Percentiles rank a stretch among this genome's conserved stretches.
phyloP scores from a whole-genome alignment of 37 sponge, comb jelly and placozoan genomes.

The Halichondria panicea region DNA sequence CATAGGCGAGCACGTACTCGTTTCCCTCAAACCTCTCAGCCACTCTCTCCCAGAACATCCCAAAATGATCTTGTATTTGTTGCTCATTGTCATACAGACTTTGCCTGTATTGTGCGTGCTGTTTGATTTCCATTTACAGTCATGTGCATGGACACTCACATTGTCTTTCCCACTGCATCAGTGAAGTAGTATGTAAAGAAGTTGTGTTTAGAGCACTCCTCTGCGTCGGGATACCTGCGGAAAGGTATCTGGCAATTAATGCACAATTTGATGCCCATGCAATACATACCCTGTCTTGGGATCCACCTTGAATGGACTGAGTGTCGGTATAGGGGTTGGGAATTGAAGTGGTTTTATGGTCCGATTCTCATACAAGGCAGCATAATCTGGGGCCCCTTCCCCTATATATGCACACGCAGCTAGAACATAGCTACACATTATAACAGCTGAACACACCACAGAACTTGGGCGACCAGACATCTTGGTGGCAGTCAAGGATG shows the following conservation, averaged over 20 bases:
- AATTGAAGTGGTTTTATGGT: slow-evolving; percentile 56
- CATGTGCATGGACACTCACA: slow-evolving; percentile 7
- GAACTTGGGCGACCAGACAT: slow-evolving; percentile 72
- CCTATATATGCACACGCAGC: too few species aligned
- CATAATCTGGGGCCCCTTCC: slow-evolving; percentile 75
- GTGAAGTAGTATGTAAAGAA: slow-evolving; percentile 79
- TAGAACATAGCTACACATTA: background rate
- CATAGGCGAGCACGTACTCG: slow-evolving; percentile 76
- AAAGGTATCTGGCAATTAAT: background rate
- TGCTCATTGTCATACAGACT: slow-evolving; percentile 83
- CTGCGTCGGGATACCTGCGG: slow-evolving; percentile 53
- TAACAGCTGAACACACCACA: slow-evolving; percentile 49
- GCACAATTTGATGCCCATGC: background rate
- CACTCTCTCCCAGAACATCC: slow-evolving; percentile 71
- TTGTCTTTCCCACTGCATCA: slow-evolving; percentile 57
- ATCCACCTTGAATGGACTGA: slow-evolving; percentile 48
- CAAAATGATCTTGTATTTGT: slow-evolving; percentile 66
- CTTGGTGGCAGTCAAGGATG: slow-evolving; percentile 84
- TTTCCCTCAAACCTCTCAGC: slow-evolving; percentile 64
- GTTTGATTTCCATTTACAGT: too few species aligned
- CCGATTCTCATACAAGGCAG: slow-evolving; percentile 63
- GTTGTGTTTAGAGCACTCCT: slow-evolving; percentile 62
- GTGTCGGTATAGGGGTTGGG: slow-evolving; percentile 55
- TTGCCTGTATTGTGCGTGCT: slow-evolving; percentile 47
- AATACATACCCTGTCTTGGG: slow-evolving; percentile 48